Evolutionary conservation across 2,113 vertebrate species (phyloP).

Genomic region (Ovis canadensis): DNA sequence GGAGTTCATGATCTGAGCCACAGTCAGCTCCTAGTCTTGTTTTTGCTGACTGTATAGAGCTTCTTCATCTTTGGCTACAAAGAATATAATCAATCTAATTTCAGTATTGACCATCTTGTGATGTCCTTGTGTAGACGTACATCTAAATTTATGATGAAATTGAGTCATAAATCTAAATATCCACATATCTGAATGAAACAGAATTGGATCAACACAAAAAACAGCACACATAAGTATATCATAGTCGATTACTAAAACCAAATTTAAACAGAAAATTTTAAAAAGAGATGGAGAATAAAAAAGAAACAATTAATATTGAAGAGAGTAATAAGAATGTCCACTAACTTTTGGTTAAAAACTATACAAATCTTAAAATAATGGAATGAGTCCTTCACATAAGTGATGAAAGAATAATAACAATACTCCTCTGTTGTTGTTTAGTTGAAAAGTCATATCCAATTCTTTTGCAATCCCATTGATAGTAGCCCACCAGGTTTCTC

Average conservation of each 20-base stretch:
- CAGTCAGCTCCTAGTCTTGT: neutral
- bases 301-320: neutral
- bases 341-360: neutral
- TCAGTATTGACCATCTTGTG: neutral
- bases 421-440: neutral
- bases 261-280: neutral
- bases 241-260: neutral
- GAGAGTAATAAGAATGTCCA: neutral
- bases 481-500: neutral
- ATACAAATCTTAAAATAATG: neutral
- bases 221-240: neutral
- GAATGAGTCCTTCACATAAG: neutral
- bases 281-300: neutral
- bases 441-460: neutral
- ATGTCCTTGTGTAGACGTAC: rapidly evolving
- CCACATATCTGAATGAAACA: too few species aligned
- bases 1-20: neutral
- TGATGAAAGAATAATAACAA: neutral
- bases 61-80: neutral
- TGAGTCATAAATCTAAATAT: neutral
- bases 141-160: neutral
- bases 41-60: neutral
- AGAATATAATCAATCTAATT: neutral
- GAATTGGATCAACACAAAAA: neutral
- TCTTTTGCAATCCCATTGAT: neutral